Evolutionary conservation across 2,888 invertebrate genomes (phyloP).

Genomic region (Oscheius sp.): DNA sequence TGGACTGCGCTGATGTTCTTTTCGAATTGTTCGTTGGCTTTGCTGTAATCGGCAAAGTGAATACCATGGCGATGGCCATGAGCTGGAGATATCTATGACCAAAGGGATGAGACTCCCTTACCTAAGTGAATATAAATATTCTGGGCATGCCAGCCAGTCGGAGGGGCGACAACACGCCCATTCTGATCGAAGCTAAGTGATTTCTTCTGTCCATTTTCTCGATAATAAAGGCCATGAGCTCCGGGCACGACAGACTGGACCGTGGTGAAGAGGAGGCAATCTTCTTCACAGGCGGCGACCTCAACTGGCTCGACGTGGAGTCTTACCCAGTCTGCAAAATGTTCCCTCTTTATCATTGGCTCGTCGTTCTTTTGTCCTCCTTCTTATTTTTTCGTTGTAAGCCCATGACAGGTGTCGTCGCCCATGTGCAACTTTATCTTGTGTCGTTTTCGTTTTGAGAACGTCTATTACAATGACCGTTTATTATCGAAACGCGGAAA

Average conservation of each 20-base stretch:
- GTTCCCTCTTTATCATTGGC: background rate
- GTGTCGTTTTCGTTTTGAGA: no score
- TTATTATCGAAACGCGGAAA: no score
- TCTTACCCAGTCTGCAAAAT: constrained; percentile 58
- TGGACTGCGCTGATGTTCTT: constrained; percentile 58
- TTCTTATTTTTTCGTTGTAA: background rate
- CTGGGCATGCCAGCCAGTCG: constrained; percentile 56
- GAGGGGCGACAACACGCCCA: constrained; percentile 56
- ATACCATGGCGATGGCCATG: constrained; percentile 53
- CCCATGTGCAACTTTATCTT: no score
- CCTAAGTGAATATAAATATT: constrained; percentile 59
- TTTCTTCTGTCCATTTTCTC: constrained; percentile 59
- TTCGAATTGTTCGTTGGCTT: constrained; percentile 57
- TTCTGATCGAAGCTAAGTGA: constrained; percentile 59
- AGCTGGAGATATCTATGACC: constrained; percentile 40
- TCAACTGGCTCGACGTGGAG: constrained; percentile 64
- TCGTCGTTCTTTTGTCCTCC: background rate
- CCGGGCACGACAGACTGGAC: constrained; percentile 65
- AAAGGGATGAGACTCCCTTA: constrained; percentile 18
- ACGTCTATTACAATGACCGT: no score
- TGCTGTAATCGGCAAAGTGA: constrained; percentile 56
- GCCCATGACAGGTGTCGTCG: no score
- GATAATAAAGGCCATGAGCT: constrained; percentile 64
- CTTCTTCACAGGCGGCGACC: constrained; percentile 54
- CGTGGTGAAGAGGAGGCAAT: constrained; percentile 57